Base-by-base conservation (phyloP, 2,797 vertebrate genomes). In the Synaphobranchus kaupii region DNA sequence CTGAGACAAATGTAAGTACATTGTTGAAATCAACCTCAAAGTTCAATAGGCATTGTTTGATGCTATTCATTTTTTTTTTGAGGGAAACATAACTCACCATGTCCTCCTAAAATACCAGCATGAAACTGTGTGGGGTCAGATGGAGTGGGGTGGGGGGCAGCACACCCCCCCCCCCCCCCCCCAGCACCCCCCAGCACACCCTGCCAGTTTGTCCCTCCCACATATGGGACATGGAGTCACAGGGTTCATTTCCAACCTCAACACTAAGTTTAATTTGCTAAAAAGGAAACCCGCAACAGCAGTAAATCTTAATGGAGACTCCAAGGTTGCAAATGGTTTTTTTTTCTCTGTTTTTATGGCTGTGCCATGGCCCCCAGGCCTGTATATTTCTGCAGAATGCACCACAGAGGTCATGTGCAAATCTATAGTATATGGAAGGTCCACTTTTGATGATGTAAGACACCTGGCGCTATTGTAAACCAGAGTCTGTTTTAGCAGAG, bases 261-360 rank as follows among this genome's bases (percentile, higher is more conserved):
- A 95, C 94, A 94, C 93, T 84, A 94, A 92, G 92, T 95, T 95
- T 95, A 96, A 95, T 96, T 95, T 95, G 93, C 93, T 94, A 93
- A 94, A 95, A 94, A 91, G 92, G 91, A 91, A 92, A 94, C 90
- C 90, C 90, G 88, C 93, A 89, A n/a, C 90, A 90, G 94, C 93
- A 91, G 91, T 94, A 95, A 96, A 95, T 95, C 94, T 94, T 94
- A 87, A 88, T 93, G 92, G 92, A 94, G 91, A 94, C 92, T 90
- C 91, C 90, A 91, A 93, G 92, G 92, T 94, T 93, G 91, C 90
- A 90, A 85, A 91, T 90, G 81, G 81, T 90, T 92, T 52, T 66
- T 60, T 84, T 76, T 84, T 48, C 22, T 52, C 25, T 20, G 83
- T 48, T 87, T 84, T 73, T 56, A 83, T 86, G 58, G 58, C 17